Evolutionary conservation across 2,888 invertebrate genomes (phyloP), one percentile per base, ranked within the genome.

Genomic region (Automeris io): DNA sequence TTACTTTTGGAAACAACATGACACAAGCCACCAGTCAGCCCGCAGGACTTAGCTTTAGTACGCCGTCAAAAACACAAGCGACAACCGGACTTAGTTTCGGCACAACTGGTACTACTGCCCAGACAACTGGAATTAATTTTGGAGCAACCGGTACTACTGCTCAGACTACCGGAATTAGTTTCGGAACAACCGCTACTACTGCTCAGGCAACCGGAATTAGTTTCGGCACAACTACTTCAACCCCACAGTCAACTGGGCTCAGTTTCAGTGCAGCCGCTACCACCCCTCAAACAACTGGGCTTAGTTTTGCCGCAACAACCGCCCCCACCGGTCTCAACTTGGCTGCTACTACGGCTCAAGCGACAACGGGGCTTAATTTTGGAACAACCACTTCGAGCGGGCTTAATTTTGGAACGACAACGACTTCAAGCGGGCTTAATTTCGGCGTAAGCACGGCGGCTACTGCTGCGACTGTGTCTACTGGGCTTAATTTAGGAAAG

Each of bases 401-500:
- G 3, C 41, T 59, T 5, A 50, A 45, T 37, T 65, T 66, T 29
- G 61, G 59, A 0, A 36, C 54, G 1, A 39, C 57, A 6, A 40
- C 55, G 3, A 43, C 46, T 0, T 12, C 45, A 9, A 35, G 40
- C 11, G 47, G 44, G 9, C 38, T 47, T 4, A 33, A 19, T 23
- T 48, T 52, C 19, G 43, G 45, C 2, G 24, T 42, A 1, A 40
- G 46, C 5, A 32, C 46, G 12, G 41, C 35, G 2, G 39, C 39
- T 13, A 9, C n/a, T 13, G 12, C 36, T 18, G 7, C 40, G 4
- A 36, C 25, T 4, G n/a, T 31, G 0, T 23, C 51, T 0, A 38
- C 55, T 7, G 55, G 54, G 1, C 47, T 56, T n/a, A 45, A 42
- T 38, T 61, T 66, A 34, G 56, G 54, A 0, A 39, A 49, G 0